Conservation (phyloP, 2,113 vertebrate species). For the Halichoeres trimaculatus region DNA sequence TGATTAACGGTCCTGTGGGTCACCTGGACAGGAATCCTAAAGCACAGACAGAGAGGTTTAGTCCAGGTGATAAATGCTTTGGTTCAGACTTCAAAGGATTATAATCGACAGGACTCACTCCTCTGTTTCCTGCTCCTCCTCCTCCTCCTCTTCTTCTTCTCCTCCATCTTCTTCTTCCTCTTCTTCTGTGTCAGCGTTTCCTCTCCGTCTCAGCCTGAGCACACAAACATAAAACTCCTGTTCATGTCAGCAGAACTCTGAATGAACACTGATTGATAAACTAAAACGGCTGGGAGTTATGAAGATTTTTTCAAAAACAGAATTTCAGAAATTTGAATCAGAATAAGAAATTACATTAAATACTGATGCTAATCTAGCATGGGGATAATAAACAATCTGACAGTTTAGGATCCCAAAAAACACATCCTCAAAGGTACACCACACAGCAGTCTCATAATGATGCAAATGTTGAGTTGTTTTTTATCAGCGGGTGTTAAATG, state of each 20-base stretch:
- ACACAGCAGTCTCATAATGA: too few species aligned
- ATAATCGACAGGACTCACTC: slow-evolving; percentile 30
- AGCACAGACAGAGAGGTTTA: slow-evolving; percentile 16
- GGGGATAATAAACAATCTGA: too few species aligned
- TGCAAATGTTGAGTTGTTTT: too few species aligned
- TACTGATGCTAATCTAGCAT: too few species aligned
- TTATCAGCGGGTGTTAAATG: background rate
- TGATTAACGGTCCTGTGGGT: slow-evolving; percentile 50
- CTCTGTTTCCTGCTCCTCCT: slow-evolving; percentile 14
- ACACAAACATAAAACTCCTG: background rate
- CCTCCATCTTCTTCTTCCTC: too few species aligned
- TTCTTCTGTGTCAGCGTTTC: slow-evolving; percentile 2
- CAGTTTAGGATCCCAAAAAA: too few species aligned
- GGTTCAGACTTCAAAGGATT: background rate
- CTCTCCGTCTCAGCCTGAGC: slow-evolving; percentile 49
- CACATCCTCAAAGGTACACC: background rate
- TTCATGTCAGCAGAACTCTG: background rate
- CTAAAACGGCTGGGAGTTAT: too few species aligned
- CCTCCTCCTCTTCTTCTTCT: background rate
- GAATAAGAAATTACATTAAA: too few species aligned
- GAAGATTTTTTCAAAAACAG: too few species aligned
- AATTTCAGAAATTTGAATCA: too few species aligned
- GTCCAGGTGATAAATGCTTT: background rate
- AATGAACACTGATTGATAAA: too few species aligned
- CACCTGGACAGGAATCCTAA: slow-evolving; percentile 55